A percentile compares a stretch with the other conserved stretches of the same genome.
These are phyloP conservation scores for Campoletis sonorensis DNA, from an alignment of 1,140 invertebrate species.

Conservation along the genomic window DNA sequence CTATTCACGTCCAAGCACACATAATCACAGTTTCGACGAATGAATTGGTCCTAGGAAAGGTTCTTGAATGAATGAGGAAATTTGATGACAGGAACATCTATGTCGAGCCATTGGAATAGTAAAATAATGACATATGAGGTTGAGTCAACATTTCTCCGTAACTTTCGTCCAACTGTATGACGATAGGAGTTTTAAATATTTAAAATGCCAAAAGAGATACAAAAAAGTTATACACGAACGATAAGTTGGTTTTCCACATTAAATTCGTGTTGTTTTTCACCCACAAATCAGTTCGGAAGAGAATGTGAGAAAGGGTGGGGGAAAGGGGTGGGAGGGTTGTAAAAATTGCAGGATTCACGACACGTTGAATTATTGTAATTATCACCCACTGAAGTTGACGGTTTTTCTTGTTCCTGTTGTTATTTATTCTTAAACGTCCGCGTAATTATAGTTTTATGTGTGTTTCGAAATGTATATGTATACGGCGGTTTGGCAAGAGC, in stretches of 20 bases:
- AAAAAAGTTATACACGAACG: background rate
- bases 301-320: background rate
- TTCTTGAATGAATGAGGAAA: no score
- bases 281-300: no score
- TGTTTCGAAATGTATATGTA: background rate
- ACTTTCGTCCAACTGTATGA: background rate
- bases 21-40: background rate
- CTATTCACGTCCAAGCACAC: constrained; percentile 9
- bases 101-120: no score
- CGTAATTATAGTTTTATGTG: background rate
- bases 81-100: no score
- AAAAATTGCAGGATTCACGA: no score
- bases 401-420: background rate
- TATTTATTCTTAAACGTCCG: background rate
- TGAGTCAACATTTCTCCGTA: background rate
- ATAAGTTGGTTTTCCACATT: background rate
- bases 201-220: background rate
- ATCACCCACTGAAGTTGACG: no score
- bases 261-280: no score
- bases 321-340: background rate
- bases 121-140: background rate
- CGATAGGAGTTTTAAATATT: background rate
- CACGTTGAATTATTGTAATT: no score
- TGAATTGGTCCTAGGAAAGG: no score
- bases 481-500: constrained; percentile 57